Percentiles rank a stretch among this genome's conserved stretches.
These are phyloP conservation scores for Catocala fraxini DNA, from an alignment of 2,888 invertebrate genomes.

Conservation along the genomic window DNA sequence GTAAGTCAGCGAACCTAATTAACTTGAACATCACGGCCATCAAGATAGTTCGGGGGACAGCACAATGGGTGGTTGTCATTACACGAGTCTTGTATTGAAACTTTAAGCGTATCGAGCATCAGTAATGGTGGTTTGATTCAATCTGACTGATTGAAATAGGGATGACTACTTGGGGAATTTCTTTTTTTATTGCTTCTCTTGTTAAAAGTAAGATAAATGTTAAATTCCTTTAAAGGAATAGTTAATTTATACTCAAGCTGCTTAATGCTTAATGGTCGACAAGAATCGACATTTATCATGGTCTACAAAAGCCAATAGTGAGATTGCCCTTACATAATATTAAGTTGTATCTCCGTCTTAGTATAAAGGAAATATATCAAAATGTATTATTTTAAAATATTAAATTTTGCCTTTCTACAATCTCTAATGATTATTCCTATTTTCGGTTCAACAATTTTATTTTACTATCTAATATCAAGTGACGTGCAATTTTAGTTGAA, in stretches of 20 bases:
- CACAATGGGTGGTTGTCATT: constrained; percentile 48
- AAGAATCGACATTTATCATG: no score
- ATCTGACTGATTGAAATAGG: constrained; percentile 46
- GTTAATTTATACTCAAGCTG: background rate
- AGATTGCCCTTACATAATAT: no score
- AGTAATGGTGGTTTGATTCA: constrained; percentile 32
- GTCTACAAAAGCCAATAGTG: no score
- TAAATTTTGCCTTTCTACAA: no score
- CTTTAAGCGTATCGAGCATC: constrained; percentile 38
- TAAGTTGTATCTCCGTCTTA: no score
- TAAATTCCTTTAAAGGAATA: no score
- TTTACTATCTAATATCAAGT: no score
- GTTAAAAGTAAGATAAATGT: background rate
- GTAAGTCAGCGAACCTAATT: constrained; percentile 42
- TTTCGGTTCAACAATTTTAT: no score
- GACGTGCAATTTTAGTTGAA: no score
- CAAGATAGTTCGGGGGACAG: constrained; percentile 47
- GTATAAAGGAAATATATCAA: no score
- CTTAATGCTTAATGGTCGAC: background rate
- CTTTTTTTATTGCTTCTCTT: background rate
- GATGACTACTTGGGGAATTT: constrained; percentile 9
- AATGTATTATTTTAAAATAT: no score
- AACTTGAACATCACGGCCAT: constrained; percentile 33
- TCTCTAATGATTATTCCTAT: no score
- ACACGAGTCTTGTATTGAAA: constrained; percentile 43